Percentiles rank a stretch among this genome's conserved stretches.
phyloP scores from a whole-genome alignment of 2,888 invertebrate species.

The Molanna angustata region DNA sequence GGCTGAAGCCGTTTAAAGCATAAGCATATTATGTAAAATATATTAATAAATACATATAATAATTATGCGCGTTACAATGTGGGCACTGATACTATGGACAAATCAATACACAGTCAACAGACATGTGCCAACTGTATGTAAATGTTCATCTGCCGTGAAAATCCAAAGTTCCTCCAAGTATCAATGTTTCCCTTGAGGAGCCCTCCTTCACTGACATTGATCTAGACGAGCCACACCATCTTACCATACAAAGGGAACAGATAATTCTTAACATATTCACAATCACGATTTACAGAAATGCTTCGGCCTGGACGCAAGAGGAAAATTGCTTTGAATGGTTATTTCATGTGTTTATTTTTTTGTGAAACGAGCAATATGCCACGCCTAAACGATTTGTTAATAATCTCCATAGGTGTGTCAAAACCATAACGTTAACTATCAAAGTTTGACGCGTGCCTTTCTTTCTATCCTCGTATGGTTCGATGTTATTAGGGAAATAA shows the following conservation, averaged over 20 bases:
- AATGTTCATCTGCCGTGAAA: too few relatives aligned
- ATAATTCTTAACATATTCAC: constrained; percentile 31
- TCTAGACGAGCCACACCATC: constrained; percentile 44
- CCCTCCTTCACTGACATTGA: constrained; percentile 20
- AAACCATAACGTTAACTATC: too few relatives aligned
- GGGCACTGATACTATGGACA: too few relatives aligned
- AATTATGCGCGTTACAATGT: neutral
- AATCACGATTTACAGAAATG: constrained; percentile 32
- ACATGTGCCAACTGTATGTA: too few relatives aligned
- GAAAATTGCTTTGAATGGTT: constrained; percentile 14
- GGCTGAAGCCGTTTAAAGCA: neutral
- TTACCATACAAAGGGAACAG: constrained; percentile 41
- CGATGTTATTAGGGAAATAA: too few relatives aligned
- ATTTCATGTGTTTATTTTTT: neutral
- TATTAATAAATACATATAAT: neutral
- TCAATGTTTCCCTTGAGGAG: constrained; percentile 37
- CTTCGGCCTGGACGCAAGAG: constrained; percentile 17
- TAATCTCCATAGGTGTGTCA: too few relatives aligned
- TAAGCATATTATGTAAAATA: neutral
- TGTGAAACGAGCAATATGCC: too few relatives aligned
- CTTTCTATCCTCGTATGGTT: too few relatives aligned
- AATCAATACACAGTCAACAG: too few relatives aligned
- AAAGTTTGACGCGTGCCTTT: too few relatives aligned
- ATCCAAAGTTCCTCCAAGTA: constrained; percentile 48
- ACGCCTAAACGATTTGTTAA: too few relatives aligned